Conservation (phyloP, 2,888 invertebrate genomes). For the Nebria salina region DNA sequence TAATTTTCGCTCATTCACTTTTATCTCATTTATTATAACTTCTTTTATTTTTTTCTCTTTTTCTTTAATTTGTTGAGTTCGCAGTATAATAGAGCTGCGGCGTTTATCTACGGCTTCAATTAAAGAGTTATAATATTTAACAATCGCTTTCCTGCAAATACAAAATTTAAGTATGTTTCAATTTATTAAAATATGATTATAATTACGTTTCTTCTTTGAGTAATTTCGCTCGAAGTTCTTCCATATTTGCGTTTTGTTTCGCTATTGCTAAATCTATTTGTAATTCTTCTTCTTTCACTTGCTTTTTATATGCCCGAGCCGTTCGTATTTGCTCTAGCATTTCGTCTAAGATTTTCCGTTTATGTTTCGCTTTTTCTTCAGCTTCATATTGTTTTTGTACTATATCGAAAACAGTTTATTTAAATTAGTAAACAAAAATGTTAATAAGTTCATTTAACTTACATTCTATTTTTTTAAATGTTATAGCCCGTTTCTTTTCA, state of each 20-base stretch:
- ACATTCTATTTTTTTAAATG: conserved; percentile 59
- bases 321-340: conserved; percentile 57
- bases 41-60: conserved; percentile 2
- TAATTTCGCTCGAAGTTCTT: conserved; percentile 56
- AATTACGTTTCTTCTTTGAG: conserved; percentile 60
- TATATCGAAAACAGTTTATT: conserved; percentile 43
- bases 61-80: conserved; percentile 47
- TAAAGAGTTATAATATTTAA: conserved; percentile 72
- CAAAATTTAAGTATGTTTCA: conserved; percentile 28
- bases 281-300: conserved; percentile 54
- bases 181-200: conserved; percentile 21
- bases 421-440: neutral
- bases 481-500: conserved; percentile 56
- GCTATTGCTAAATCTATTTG: conserved; percentile 55
- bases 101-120: conserved; percentile 69
- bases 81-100: conserved; percentile 56
- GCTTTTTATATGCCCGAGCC: conserved; percentile 56
- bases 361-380: conserved; percentile 55
- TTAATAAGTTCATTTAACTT: conserved; percentile 44
- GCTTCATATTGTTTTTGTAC: conserved; percentile 56
- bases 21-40: neutral
- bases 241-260: conserved; percentile 54
- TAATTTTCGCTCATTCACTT: conserved; percentile 6
- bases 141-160: conserved; percentile 67
- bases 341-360: conserved; percentile 54